Conservation (phyloP, 2,113 vertebrate genomes). For the Patagioenas fasciata region DNA sequence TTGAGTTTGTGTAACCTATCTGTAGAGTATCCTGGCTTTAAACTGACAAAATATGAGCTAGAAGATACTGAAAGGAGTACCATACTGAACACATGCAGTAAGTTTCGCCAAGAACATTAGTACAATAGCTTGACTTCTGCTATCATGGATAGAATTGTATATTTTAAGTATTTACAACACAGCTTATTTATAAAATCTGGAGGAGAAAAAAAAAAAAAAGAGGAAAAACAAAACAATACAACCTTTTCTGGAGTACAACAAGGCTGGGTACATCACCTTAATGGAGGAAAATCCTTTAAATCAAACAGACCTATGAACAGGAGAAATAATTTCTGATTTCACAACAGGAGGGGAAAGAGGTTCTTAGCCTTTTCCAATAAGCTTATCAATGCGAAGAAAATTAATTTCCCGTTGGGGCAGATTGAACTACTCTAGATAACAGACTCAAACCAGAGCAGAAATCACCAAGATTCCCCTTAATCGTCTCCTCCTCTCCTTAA, state of each 20-base stretch:
- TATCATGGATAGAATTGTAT: neutral
- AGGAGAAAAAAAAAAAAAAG: neutral
- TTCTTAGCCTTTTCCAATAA: neutral
- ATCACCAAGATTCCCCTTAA: neutral
- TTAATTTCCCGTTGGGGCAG: neutral
- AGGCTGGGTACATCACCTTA: neutral
- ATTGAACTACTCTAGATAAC: neutral
- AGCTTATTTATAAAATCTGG: neutral
- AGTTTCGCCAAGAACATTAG: neutral
- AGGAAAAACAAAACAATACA: no score
- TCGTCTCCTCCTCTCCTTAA: neutral
- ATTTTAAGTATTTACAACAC: neutral
- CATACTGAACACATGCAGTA: accelerated
- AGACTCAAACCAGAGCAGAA: neutral
- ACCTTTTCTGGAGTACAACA: neutral
- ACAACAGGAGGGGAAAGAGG: neutral
- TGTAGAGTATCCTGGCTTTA: neutral
- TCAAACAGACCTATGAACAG: neutral
- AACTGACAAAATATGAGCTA: neutral
- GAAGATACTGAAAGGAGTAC: neutral
- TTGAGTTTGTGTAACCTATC: neutral
- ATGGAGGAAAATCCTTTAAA: neutral
- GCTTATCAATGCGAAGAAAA: accelerated
- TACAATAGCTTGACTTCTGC: neutral
- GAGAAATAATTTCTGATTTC: neutral